Base-by-base conservation (phyloP, 2,113 vertebrate species). In the Chaenocephalus aceratus region DNA sequence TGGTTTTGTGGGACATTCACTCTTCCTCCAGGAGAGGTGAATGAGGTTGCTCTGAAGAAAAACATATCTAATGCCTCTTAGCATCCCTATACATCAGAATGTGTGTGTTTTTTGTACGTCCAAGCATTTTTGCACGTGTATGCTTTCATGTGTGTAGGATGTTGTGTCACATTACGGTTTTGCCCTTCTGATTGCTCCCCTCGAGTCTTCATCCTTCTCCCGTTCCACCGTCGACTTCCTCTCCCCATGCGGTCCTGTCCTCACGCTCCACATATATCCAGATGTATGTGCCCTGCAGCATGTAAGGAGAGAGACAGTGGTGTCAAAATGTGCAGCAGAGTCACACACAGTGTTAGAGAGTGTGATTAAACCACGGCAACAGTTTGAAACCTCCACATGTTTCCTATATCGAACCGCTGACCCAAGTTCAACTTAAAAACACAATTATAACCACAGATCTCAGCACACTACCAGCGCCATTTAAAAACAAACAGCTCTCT, bases 151-250 rank as follows among this genome's bases (percentile, higher is more conserved):
- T 2, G 3, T 74, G 63, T 77, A 41, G 36, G 36, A 41, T 76
- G 83, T 74, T 67, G 44, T 88, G 67, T 90, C 88, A 69, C 65
- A 73, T 93, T 94, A 90, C 85, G 5, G 57, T 52, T 77, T 87
- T 80, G 74, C 59, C 71, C 15, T 73, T 52, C 49, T 66, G 61
- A 90, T 89, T 80, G 75, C 86, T 88, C 75, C 86, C 69, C 71
- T 61, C 53, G 79, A 86, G 72, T 86, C 83, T 46, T 79, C 58
- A 66, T 72, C 74, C 52, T 80, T 48, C 54, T 63, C 80, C 64
- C 51, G 78, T 72, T 84, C 65, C 67, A 75, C 34, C 53, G 26
- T 73, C 45, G 62, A 53, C 45, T 77, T 69, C 58, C 71, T 80
- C 73, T 82, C 44, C 41, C 18, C 52, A 34, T n/a, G n/a, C 4